These are phyloP conservation scores for Myotis lucifugus DNA, from an alignment of 2,113 vertebrate genomes.

Conservation along the genomic window DNA sequence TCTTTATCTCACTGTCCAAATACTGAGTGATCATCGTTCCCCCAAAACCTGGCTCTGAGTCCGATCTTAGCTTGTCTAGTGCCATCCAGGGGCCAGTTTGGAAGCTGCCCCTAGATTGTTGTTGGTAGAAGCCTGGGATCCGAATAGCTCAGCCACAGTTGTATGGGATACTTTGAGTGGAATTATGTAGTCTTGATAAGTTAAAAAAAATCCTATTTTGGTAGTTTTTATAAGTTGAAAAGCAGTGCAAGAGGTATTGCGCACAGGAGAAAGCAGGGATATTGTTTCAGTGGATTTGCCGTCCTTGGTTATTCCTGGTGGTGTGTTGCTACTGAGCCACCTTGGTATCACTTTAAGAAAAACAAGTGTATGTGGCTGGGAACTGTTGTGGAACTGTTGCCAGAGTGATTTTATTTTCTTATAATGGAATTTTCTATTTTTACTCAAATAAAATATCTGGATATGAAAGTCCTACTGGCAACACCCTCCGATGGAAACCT, in stretches of 20 bases:
- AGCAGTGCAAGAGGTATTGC: not conserved
- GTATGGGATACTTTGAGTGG: not conserved
- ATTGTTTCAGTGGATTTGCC: not conserved
- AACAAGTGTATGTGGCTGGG: not conserved
- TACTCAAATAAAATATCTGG: slow-evolving; percentile 23
- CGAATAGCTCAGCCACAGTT: not conserved
- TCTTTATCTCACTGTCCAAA: slow-evolving; percentile 17
- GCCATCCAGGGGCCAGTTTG: not conserved
- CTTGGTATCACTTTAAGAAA: not conserved
- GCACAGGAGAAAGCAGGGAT: not conserved
- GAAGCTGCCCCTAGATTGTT: not conserved
- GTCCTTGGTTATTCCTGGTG: not conserved
- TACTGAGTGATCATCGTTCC: not conserved
- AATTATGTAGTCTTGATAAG: not conserved
- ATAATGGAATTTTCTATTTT: slow-evolving; percentile 60
- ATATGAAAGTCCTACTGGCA: not conserved
- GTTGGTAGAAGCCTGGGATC: not conserved
- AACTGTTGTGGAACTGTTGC: slow-evolving; percentile 35
- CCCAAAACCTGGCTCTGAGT: not conserved
- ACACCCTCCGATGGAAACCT: not conserved
- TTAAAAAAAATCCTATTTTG: not conserved
- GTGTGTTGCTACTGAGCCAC: not conserved
- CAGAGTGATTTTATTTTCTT: slow-evolving; percentile 56
- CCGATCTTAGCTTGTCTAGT: not conserved
- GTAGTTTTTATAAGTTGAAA: not conserved